These are phyloP conservation scores for Ramphastos sulfuratus DNA, from an alignment of 2,113 vertebrate genomes.

Conservation along the genomic window DNA sequence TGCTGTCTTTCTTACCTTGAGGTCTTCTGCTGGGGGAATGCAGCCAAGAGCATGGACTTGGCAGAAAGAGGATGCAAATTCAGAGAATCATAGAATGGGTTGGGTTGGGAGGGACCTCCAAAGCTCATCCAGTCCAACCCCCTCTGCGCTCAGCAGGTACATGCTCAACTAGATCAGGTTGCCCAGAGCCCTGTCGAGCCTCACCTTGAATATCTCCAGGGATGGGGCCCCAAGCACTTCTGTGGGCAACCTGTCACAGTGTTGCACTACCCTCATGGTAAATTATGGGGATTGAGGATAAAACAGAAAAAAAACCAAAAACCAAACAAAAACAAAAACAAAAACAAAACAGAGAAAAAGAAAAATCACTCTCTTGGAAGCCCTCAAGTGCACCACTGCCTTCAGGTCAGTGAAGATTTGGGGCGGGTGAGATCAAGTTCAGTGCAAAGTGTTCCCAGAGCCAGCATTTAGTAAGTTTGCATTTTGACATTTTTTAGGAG, in stretches of 20 bases:
- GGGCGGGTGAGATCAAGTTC: conserved; percentile 3
- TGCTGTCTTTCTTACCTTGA: not conserved
- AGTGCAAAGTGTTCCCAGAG: conserved; percentile 51
- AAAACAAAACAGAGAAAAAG: not conserved
- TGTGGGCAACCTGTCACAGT: no score
- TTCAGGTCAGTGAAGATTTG: conserved; percentile 51
- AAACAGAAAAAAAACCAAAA: not conserved
- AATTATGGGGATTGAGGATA: not conserved
- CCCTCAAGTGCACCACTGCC: not conserved
- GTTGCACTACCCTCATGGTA: no score
- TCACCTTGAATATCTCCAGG: no score
- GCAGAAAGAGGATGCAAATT: not conserved
- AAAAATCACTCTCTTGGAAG: not conserved
- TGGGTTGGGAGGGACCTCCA: no score
- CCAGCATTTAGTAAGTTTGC: conserved; percentile 48
- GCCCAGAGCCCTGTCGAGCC: no score
- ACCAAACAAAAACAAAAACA: not conserved
- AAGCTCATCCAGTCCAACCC: no score
- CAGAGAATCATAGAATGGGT: no score
- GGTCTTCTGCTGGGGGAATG: not conserved
- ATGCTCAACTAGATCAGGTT: no score
- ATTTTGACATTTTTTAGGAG: conserved; percentile 63
- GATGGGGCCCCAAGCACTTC: no score
- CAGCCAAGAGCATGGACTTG: not conserved
- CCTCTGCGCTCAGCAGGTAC: no score